Evolutionary conservation across 2,797 vertebrate genomes (phyloP), one percentile per base, ranked within the genome.

Genomic region (Sebastes aleutianus): DNA sequence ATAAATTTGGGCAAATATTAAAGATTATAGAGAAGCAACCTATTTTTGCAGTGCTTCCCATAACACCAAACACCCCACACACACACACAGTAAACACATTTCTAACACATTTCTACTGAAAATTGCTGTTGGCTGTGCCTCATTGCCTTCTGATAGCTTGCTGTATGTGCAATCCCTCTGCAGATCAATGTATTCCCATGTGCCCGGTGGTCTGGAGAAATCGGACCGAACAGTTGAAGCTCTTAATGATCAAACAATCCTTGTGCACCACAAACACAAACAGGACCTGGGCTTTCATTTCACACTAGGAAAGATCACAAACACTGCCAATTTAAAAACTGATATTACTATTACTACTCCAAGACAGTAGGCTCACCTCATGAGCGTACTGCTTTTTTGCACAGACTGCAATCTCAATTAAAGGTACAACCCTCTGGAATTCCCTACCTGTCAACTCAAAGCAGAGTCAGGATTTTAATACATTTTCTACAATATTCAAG

Each of bases 61-160:
- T 74, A 76, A 75, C 66, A 73, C 62, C 50, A 70, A 56, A 62
- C 43, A 54, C 20, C 27, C 22, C 61, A 57, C 11, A 61, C 32
- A 75, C 32, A 75, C 62, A 64, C 32, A 82, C n/a, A 56, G 66
- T 31, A 63, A 24, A 71, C 65, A 79, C 58, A 70, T 10, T 67
- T 71, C 64, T 16, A 32, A 85, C 27, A 82, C 58, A 79, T 84
- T 64, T 80, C 47, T 62, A 36, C n/a, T 24, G 75, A 79, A 78
- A 78, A 87, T 69, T 59, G 78, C 82, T 86, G 53, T n/a, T 61
- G 53, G 78, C 78, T 85, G 86, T 67, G 92, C 82, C 84, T 93
- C 92, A 92, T 90, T 92, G 88, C 83, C 65, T 82, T 77, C 91
- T 87, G 83, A 94, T 89, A 78, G 85, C 76, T 78, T 83, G 79